Evolutionary conservation across 2,888 invertebrate species (phyloP), one percentile per base, ranked within the genome.

Genomic region (Cephus spinipes): DNA sequence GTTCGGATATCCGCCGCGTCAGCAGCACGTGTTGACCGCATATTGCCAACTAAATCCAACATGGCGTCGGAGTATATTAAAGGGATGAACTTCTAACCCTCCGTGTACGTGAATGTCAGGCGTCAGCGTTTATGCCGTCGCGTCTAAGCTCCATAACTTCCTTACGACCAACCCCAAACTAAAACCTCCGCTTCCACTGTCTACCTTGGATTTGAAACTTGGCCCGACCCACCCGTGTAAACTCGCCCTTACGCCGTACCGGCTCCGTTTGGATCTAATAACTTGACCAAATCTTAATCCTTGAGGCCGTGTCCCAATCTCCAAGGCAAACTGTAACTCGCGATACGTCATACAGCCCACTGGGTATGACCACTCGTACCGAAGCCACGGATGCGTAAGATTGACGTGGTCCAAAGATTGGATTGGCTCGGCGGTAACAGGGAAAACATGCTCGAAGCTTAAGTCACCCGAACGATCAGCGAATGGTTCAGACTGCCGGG

Each of bases 91-190:
- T 76, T 68, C 75, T 33, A 75, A 12, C 55, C 55, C 55, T 55
- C 55, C 23, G 55, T 55, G 55, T 36, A 36, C 76, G 71, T 69
- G 78, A 78, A 80, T 71, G 71, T 80, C 77, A 68, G 79, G 78
- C 73, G 73, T 74, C 76, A 74, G 74, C 77, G 77, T 80, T 82
- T 80, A 81, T 80, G 77, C 79, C 32, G 73, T 69, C 75, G 76
- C 34, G 75, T 15, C 75, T 80, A 78, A 81, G 73, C 77, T 78
- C 74, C 76, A 73, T 82, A 82, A 80, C 81, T 80, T 82, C 80
- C 82, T 80, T 80, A 82, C 68, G 77, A 76, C 34, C 74, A 36
- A 40, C 73, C 33, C 55, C 2, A 55, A 6, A 55, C 55, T 55
- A 55, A 55, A 55, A 55, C 55, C 55, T 9, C 55, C 55, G 6